phyloP scores from a whole-genome alignment of 2,888 invertebrate species.

The Sycophila texana region DNA sequence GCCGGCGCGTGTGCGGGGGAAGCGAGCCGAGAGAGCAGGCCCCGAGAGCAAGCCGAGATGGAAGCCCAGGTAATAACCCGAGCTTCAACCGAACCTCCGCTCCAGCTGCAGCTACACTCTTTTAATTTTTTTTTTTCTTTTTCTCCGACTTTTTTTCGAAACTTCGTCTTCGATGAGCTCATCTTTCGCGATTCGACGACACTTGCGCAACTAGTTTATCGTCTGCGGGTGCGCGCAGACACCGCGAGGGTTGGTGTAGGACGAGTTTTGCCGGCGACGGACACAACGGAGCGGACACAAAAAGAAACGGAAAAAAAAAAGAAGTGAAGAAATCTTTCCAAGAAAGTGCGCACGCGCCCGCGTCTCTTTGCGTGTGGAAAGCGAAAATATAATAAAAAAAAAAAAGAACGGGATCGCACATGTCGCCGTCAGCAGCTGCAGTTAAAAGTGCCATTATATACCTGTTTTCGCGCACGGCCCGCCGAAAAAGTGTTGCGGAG shows the following conservation, averaged over 20 bases:
- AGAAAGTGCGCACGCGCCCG: not conserved
- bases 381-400: constrained; percentile 28
- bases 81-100: not conserved
- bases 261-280: constrained; percentile 14
- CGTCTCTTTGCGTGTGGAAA: constrained; percentile 19
- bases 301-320: not conserved
- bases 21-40: constrained; percentile 27
- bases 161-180: not conserved
- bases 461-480: constrained; percentile 41
- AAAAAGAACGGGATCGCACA: constrained; percentile 45
- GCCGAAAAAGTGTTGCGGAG: constrained; percentile 6
- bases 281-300: not conserved
- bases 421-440: constrained; percentile 44
- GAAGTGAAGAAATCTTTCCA: not conserved
- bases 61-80: constrained; percentile 43
- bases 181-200: not conserved
- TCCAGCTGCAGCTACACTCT: constrained; percentile 33
- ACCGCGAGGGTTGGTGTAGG: not conserved
- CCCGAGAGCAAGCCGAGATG: constrained; percentile 8
- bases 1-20: constrained; percentile 1
- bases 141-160: not conserved
- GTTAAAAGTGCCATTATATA: constrained; percentile 42
- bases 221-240: too few species aligned
- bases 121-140: not conserved
- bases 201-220: too few species aligned